These are phyloP conservation scores for Percopsis transmontana DNA, from an alignment of 2,113 vertebrate genomes.

Conservation along the genomic window DNA sequence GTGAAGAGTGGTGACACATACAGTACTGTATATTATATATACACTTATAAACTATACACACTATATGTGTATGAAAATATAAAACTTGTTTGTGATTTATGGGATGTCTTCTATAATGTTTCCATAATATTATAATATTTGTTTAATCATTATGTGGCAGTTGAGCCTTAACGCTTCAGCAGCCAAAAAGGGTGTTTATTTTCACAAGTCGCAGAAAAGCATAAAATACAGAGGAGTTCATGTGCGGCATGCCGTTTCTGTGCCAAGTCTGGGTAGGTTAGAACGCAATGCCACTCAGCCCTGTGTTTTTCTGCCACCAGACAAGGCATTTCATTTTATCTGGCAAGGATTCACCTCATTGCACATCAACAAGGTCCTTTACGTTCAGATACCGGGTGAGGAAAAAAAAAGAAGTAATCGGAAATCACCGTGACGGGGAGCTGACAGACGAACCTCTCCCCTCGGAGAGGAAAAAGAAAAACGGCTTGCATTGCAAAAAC, in stretches of 20 bases:
- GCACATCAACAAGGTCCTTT: constrained; percentile 62
- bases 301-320: constrained; percentile 49
- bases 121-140: constrained; percentile 18
- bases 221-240: constrained; percentile 62
- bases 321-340: constrained; percentile 65
- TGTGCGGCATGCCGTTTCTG: constrained; percentile 43
- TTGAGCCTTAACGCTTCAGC: constrained; percentile 27
- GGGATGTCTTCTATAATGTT: constrained; percentile 29
- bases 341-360: constrained; percentile 67
- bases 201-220: constrained; percentile 61
- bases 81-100: constrained; percentile 36
- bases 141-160: constrained; percentile 48
- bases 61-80: not conserved
- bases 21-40: not conserved
- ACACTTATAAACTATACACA: not conserved
- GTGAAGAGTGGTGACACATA: no score
- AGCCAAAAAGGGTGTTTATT: constrained; percentile 70
- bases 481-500: constrained; percentile 57
- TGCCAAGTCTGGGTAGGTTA: constrained; percentile 56
- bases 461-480: constrained; percentile 27
- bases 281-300: constrained; percentile 27
- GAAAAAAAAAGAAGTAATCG: constrained; percentile 12
- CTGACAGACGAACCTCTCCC: constrained; percentile 66
- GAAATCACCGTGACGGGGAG: constrained; percentile 50
- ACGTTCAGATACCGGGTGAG: constrained; percentile 49